phyloP scores from a whole-genome alignment of 2,113 vertebrate species.

The Rhea pennata region DNA sequence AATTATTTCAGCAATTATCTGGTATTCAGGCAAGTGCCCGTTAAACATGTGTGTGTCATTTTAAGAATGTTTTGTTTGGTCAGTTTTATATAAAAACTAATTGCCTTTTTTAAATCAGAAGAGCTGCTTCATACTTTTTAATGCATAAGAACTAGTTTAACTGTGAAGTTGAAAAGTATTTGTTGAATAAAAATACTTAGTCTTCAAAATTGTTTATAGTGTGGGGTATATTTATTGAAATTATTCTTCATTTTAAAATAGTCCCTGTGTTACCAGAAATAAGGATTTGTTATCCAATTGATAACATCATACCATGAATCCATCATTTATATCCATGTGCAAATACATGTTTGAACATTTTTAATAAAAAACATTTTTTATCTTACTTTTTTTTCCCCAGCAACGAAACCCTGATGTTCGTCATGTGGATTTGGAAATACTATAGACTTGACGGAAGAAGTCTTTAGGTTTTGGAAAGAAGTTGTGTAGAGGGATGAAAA shows the following conservation, averaged over 20 bases:
- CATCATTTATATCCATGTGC: background rate
- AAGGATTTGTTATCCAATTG: background rate
- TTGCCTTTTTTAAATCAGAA: background rate
- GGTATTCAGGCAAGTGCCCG: background rate
- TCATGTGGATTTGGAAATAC: conserved; percentile 96
- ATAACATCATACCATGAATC: background rate
- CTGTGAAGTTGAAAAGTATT: background rate
- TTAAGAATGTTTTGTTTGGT: background rate
- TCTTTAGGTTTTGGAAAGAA: conserved; percentile 10
- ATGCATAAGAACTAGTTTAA: background rate
- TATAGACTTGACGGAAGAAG: conserved; percentile 76
- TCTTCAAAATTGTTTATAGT: background rate
- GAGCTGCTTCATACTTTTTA: background rate
- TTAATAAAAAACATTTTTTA: background rate
- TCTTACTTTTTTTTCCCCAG: conserved; percentile 65
- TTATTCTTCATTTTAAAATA: background rate
- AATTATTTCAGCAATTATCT: background rate
- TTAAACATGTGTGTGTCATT: background rate
- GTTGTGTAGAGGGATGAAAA: background rate
- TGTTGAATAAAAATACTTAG: background rate
- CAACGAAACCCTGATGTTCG: conserved; percentile 97
- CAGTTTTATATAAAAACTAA: background rate
- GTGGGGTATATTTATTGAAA: background rate
- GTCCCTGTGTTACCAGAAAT: background rate
- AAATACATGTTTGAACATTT: background rate